Evolutionary conservation across 2,888 invertebrate genomes (phyloP).

Genomic region (Leucophenga montana): DNA sequence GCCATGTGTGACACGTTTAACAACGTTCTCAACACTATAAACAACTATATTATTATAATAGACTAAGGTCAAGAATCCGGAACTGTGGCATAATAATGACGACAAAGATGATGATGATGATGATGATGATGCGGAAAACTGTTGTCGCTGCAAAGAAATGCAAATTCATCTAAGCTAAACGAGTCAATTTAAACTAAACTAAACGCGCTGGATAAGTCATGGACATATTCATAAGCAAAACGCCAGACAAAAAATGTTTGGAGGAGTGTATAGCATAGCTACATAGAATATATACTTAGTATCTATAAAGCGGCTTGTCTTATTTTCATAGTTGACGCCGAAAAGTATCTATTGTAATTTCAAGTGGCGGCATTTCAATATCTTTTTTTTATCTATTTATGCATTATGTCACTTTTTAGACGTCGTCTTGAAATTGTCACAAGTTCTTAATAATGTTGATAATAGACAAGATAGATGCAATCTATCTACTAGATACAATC

Average conservation of each 20-base stretch:
- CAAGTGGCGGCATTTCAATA: constrained; percentile 4
- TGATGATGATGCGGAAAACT: constrained; percentile 16
- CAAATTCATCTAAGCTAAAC: constrained; percentile 16
- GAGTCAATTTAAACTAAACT: constrained; percentile 8
- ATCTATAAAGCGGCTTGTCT: not conserved
- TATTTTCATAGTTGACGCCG: not conserved
- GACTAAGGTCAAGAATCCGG: constrained; percentile 69
- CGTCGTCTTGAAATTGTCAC: constrained; percentile 14
- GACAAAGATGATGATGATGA: not conserved
- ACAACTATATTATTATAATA: constrained; percentile 51
- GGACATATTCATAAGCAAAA: constrained; percentile 59
- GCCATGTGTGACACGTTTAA: no score
- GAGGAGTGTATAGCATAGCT: no score
- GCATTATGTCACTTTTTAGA: not conserved
- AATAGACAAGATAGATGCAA: not conserved
- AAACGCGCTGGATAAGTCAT: constrained; percentile 56
- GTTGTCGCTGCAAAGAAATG: not conserved
- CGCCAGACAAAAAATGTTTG: constrained; percentile 2
- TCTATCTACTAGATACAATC: not conserved
- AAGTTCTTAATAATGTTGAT: constrained; percentile 18
- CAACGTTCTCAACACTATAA: constrained; percentile 8
- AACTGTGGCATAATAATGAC: constrained; percentile 44
- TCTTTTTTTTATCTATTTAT: constrained; percentile 1
- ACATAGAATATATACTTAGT: no score
- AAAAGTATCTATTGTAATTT: not conserved